Evolutionary conservation across 37 sponge, comb jelly and placozoan species (phyloP).

Genomic region (Petrosia ficiformis): DNA sequence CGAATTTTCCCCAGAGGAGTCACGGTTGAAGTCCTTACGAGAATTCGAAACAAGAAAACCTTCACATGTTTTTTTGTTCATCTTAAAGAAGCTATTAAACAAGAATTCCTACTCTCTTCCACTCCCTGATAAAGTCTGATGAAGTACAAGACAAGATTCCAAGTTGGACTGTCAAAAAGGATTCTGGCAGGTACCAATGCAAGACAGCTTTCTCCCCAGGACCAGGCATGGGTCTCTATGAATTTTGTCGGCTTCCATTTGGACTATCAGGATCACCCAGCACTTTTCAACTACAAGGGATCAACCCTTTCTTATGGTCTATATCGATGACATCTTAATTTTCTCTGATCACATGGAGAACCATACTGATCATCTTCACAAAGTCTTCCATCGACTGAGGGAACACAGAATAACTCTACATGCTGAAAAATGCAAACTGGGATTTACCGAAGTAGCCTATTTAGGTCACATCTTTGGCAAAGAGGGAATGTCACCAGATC

Average conservation of each 20-base stretch:
- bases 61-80: no score
- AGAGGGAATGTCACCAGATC: slow-evolving; percentile 10
- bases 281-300: slow-evolving; percentile 15
- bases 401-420: neutral
- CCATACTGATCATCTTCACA: neutral
- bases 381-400: neutral
- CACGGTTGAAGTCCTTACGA: neutral
- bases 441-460: neutral
- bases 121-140: slow-evolving; percentile 26
- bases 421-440: slow-evolving; percentile 2
- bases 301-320: neutral
- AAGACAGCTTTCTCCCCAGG: slow-evolving; percentile 35
- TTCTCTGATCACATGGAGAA: neutral
- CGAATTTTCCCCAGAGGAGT: neutral
- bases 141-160: slow-evolving; percentile 24
- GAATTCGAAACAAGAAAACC: neutral
- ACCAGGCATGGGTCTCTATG: slow-evolving; percentile 12
- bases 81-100: neutral
- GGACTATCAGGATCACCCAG: slow-evolving; percentile 5
- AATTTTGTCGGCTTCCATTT: neutral
- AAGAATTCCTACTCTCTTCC: slow-evolving; percentile 16
- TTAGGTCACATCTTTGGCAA: slow-evolving; percentile 8
- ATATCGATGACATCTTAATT: slow-evolving; percentile 12
- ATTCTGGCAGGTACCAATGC: slow-evolving; percentile 38
- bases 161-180: slow-evolving; percentile 19